phyloP scores from a whole-genome alignment of 2,797 vertebrate species.

The Cossypha niveicapilla region DNA sequence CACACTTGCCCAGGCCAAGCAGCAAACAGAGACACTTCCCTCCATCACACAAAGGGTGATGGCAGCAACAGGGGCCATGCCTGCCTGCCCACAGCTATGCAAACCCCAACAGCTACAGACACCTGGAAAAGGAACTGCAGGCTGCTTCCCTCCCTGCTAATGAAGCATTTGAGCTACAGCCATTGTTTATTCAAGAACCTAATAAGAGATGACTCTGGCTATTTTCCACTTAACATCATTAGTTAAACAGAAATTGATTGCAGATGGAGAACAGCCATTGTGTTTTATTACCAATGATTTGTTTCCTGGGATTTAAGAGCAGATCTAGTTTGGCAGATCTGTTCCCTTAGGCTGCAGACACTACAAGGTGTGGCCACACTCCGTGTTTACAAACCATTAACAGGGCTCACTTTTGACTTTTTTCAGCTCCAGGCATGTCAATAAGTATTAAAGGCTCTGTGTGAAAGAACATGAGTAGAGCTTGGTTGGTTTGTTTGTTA shows the following conservation, averaged over 20 bases:
- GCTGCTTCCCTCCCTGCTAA: not conserved
- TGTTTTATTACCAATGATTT: not conserved
- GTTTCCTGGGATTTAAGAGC: slow-evolving; percentile 15
- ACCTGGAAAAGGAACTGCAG: not conserved
- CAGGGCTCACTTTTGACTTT: not conserved
- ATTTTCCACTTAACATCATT: slow-evolving; percentile 25
- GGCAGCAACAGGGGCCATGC: accelerated
- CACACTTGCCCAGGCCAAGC: accelerated
- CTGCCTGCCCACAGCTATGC: not conserved
- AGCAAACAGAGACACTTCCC: not conserved
- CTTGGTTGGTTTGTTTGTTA: slow-evolving; percentile 22
- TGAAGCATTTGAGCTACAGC: not conserved
- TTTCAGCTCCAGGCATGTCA: slow-evolving; percentile 29
- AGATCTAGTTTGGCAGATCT: not conserved
- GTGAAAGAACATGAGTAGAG: not conserved
- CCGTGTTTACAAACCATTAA: slow-evolving; percentile 13
- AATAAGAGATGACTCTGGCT: not conserved
- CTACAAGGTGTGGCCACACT: not conserved
- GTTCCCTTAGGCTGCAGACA: not conserved
- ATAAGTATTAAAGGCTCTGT: slow-evolving; percentile 31
- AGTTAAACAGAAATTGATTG: slow-evolving; percentile 28
- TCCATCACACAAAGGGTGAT: accelerated
- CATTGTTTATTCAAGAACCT: slow-evolving; percentile 24
- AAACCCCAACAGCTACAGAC: not conserved
- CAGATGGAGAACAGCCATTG: not conserved